Evolutionary conservation across 2,888 invertebrate genomes (phyloP), one percentile per base, ranked within the genome.

Genomic region (Noctua comes): DNA sequence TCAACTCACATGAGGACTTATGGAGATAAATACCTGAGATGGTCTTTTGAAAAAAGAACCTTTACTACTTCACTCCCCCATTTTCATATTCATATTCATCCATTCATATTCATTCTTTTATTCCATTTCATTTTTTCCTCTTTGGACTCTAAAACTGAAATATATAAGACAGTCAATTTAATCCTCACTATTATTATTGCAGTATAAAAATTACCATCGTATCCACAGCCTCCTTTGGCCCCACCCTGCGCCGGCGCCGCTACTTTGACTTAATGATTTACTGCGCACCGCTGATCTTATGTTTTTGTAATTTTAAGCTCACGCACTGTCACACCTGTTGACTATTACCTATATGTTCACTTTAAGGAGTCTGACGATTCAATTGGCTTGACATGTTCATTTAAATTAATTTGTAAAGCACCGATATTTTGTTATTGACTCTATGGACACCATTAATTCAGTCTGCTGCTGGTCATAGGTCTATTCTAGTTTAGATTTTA

Each of bases 201-300:
- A 36, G 0, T 36, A 46, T 46, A 31, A 10, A 64, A 51, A 21
- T 43, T 13, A 43, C 11, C 18, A 7, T 36, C 70, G 24, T 78
- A 59, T 84, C 84, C 79, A 80, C 82, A 62, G 36, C 59, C 16
- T 73, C 31, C 72, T 75, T 73, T 54, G 66, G 72, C 64, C 40
- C 65, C 69, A 48, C 36, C 66, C 66, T 85, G 77, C 78, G 76
- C 68, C 62, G 80, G 86, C 88, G 84, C 86, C 77, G 76, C 73
- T 82, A 76, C 81, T 87, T 84, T 77, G 86, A 87, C 84, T 36
- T 80, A 76, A 84, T 82, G 80, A 86, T 88, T 86, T 82, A 87
- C 71, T 40, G 73, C 69, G 73, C 77, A 78, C 75, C 76, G 82
- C 68, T 80, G 73, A 78, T 77, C 76, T 82, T 73, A 54, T 21